These are phyloP conservation scores for Brachypodius melanocephalos DNA, from an alignment of 2,113 vertebrate species.

Conservation along the genomic window DNA sequence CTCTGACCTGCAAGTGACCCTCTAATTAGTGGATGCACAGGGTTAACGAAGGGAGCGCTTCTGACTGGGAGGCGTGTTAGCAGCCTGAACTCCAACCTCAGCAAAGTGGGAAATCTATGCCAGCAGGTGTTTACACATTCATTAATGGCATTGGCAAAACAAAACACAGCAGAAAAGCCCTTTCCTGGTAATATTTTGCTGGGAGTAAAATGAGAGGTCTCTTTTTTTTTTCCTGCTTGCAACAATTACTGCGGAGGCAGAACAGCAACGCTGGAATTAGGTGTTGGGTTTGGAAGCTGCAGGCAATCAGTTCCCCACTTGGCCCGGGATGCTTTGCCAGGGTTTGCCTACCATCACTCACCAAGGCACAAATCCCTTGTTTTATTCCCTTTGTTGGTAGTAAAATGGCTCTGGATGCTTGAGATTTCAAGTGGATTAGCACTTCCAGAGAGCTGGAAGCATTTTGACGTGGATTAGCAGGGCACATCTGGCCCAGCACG, in stretches of 20 bases:
- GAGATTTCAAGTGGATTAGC: not conserved
- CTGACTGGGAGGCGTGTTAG: not conserved
- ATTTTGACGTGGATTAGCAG: not conserved
- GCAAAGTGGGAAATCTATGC: conserved; percentile 69
- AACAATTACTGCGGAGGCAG: not conserved
- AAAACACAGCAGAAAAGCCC: conserved; percentile 10
- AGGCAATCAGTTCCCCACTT: not conserved
- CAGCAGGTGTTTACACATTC: conserved; percentile 57
- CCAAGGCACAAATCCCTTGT: not conserved
- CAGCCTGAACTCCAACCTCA: conserved; percentile 34
- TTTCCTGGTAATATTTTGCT: not conserved
- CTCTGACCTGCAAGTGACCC: conserved; percentile 76
- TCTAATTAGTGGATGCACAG: conserved; percentile 66
- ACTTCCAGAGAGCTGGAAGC: not conserved
- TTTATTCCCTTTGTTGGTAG: not conserved
- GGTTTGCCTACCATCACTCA: not conserved
- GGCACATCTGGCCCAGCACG: not conserved
- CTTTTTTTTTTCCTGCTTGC: not conserved
- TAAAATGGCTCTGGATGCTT: not conserved
- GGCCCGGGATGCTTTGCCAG: not conserved
- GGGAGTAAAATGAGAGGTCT: conserved; percentile 2
- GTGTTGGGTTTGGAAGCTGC: not conserved
- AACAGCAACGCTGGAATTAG: conserved; percentile 2
- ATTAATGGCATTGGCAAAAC: conserved; percentile 27
- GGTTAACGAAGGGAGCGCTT: conserved; percentile 64